Conservation (phyloP, 2,888 invertebrate species). For the Stenodema calcarata region DNA sequence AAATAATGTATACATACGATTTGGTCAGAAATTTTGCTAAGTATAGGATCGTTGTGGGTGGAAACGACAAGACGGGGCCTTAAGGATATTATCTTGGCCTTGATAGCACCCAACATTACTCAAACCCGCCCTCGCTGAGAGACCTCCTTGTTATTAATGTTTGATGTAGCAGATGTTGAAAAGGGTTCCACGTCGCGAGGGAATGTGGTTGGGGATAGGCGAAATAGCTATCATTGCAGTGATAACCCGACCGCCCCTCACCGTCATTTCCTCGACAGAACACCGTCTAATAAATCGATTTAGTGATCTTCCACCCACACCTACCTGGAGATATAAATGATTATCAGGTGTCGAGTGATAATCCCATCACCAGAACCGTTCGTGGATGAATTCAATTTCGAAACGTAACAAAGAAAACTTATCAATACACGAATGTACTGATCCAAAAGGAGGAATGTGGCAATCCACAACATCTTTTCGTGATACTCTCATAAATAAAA, state of each 20-base stretch:
- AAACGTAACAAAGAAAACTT: neutral
- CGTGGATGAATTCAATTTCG: neutral
- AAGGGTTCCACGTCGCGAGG: neutral
- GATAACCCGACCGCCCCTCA: neutral
- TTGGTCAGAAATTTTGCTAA: no score
- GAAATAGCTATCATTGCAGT: neutral
- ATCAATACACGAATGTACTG: neutral
- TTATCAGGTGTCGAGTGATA: constrained; percentile 7
- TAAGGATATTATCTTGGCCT: constrained; percentile 18
- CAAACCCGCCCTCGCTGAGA: neutral
- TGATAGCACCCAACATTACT: constrained; percentile 24
- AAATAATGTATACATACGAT: no score
- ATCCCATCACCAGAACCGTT: neutral
- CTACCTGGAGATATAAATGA: neutral
- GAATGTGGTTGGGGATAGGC: neutral
- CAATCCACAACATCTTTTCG: neutral
- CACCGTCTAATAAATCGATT: neutral
- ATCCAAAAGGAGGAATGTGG: neutral
- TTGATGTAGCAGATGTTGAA: constrained; percentile 26
- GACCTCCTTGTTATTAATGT: constrained; percentile 8
- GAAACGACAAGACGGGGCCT: neutral
- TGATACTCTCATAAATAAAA: no score
- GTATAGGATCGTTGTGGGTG: neutral
- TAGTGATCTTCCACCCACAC: neutral
- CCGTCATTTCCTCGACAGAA: neutral